Evolutionary conservation across 2,113 vertebrate species (phyloP), one percentile per base, ranked within the genome.

Genomic region (Drymodes brunneopygia): DNA sequence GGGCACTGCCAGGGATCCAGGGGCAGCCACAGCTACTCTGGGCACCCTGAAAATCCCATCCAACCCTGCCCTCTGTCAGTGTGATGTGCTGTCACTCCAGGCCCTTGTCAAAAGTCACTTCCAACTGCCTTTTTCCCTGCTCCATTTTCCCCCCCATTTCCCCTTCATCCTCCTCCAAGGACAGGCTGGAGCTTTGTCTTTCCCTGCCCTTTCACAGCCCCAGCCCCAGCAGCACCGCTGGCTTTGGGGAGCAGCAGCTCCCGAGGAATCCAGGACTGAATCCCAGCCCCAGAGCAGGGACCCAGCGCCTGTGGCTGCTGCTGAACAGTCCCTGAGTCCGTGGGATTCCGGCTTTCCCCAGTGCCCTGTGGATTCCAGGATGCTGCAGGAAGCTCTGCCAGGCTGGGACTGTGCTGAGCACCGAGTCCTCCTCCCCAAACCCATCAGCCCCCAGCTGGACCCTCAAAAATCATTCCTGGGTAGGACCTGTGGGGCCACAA

Each of bases 301-400:
- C 86, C 47, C 36, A 7, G 87, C 5, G 6, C 58, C 45, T 16
- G 60, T 35, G 73, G 74, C 38, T 2, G n/a, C 79, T 66, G 40
- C 35, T 56, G n/a, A 29, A 42, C 25, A 24, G 19, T 1, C 79
- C 36, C 4, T 2, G 61, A 19, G 48, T 28, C 86, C n/a, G 38
- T 1, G 20, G 79, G 31, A n/a, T 67, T 50, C 42, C 3, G 24
- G 38, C 62, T 53, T 29, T 78, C 78, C 87, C 27, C 16, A 3
- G 60, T 11, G 31, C 54, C 45, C 72, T 15, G 48, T 0, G 0
- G 45, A 6, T 9, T 24, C 57, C 0, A 7, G 51, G 51, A 20
- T 3, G 27, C 51, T 75, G 44, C 42, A 15, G 69, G 27, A 17
- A 50, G 56, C 60, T 7, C 9, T 38, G 91, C 58, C 45, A 11